These are phyloP conservation scores for Geotrypetes seraphini DNA, from an alignment of 2,797 vertebrate genomes.

Conservation along the genomic window DNA sequence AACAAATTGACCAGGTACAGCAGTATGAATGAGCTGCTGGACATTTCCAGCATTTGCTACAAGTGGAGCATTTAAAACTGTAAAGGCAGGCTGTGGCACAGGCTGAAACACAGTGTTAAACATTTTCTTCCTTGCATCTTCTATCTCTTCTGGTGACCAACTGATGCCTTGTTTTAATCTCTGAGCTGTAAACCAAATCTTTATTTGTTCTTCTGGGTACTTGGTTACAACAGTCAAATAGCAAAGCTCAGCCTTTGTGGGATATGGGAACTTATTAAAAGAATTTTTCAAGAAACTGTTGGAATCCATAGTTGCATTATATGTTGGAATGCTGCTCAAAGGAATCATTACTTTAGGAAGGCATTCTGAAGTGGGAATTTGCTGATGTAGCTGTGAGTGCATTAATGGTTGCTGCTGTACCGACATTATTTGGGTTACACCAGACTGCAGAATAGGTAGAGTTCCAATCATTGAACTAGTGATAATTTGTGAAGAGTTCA, in stretches of 20 bases:
- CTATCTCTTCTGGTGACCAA: slow-evolving; percentile 96
- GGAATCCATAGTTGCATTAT: slow-evolving; percentile 91
- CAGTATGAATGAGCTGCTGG: slow-evolving; percentile 87
- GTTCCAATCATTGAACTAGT: slow-evolving; percentile 75
- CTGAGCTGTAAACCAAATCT: slow-evolving; percentile 98
- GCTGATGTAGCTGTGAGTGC: slow-evolving; percentile 47
- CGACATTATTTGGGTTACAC: slow-evolving; percentile 83
- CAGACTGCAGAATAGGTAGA: slow-evolving; percentile 77
- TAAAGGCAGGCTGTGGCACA: slow-evolving; percentile 60
- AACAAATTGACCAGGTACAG: slow-evolving; percentile 73
- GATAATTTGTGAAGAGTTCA: slow-evolving; percentile 58
- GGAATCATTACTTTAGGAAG: slow-evolving; percentile 98
- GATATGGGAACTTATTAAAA: slow-evolving; percentile 95
- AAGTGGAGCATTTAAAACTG: slow-evolving; percentile 79
- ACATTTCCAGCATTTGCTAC: slow-evolving; percentile 66
- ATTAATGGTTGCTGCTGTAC: slow-evolving; percentile 58
- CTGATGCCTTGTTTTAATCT: slow-evolving; percentile 95
- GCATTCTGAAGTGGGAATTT: slow-evolving; percentile 70
- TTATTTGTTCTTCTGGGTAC: slow-evolving; percentile 94
- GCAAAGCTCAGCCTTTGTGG: slow-evolving; percentile 93
- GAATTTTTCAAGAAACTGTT: slow-evolving; percentile 93
- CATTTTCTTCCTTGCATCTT: slow-evolving; percentile 94
- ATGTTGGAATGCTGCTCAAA: slow-evolving; percentile 93
- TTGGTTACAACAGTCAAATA: slow-evolving; percentile 96
- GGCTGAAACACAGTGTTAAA: slow-evolving; percentile 96